Conservation (phyloP, 2,113 vertebrate species). For the Clarias macrocephalus region DNA sequence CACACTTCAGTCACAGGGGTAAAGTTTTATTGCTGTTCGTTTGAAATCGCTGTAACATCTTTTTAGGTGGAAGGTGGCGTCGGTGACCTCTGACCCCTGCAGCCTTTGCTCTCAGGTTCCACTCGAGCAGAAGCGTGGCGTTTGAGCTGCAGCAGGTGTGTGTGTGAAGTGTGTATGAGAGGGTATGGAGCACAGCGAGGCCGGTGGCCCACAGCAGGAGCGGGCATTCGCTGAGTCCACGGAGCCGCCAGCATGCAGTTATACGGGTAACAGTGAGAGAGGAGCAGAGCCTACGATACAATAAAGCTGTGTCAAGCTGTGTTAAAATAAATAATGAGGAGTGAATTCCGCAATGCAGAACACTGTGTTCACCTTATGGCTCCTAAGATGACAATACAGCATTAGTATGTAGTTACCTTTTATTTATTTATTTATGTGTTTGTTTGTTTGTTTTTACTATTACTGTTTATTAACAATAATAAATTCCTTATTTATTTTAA, state of each 20-base stretch:
- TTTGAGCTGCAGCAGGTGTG: neutral
- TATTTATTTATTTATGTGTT: neutral
- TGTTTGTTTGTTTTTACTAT: neutral
- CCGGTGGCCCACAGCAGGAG: slow-evolving; percentile 66
- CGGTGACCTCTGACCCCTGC: slow-evolving; percentile 6
- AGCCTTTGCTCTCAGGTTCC: neutral
- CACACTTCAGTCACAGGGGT: neutral
- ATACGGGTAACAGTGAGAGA: slow-evolving; percentile 63
- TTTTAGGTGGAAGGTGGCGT: neutral
- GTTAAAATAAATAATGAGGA: neutral
- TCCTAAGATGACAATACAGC: neutral
- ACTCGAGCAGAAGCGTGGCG: neutral
- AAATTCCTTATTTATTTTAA: neutral
- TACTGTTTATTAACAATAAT: neutral
- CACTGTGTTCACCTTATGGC: neutral
- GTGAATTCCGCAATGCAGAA: neutral
- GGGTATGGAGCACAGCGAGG: slow-evolving; percentile 80
- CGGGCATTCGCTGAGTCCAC: slow-evolving; percentile 76
- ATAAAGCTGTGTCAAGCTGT: neutral
- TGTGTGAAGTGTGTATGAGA: slow-evolving; percentile 51
- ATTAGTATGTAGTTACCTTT: neutral
- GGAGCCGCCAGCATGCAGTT: slow-evolving; percentile 61
- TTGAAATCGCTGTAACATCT: neutral
- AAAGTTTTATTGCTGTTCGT: neutral
- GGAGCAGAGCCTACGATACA: slow-evolving; percentile 77